phyloP scores from a whole-genome alignment of 2,113 vertebrate genomes.

The Callaeas wilsoni region DNA sequence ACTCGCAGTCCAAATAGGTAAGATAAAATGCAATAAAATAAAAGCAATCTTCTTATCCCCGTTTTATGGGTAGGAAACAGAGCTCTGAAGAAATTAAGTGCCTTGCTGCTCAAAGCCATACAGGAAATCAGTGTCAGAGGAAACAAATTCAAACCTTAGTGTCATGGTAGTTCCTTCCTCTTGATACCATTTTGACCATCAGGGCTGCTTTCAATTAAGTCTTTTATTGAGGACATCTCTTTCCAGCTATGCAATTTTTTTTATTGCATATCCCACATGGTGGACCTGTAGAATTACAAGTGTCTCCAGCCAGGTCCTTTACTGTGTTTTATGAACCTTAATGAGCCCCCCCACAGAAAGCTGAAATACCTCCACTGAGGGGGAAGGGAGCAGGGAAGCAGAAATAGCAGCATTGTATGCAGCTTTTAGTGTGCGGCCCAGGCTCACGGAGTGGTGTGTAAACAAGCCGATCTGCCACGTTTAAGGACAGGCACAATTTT shows the following conservation, averaged over 20 bases:
- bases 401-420: constrained; percentile 54
- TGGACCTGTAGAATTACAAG: constrained; percentile 8
- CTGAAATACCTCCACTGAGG: neutral
- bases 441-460: neutral
- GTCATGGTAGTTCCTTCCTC: constrained; percentile 44
- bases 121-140: constrained; percentile 50
- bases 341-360: neutral
- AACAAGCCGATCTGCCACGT: constrained; percentile 53
- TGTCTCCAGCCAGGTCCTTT: constrained; percentile 35
- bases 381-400: constrained; percentile 25
- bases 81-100: constrained; percentile 30
- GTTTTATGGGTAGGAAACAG: constrained; percentile 26
- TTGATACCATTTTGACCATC: neutral
- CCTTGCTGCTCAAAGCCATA: constrained; percentile 31
- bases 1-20: neutral
- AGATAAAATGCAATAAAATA: constrained; percentile 5
- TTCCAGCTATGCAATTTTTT: neutral
- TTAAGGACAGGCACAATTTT: constrained; percentile 79
- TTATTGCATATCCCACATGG: neutral
- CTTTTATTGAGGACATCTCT: constrained; percentile 40
- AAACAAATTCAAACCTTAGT: constrained; percentile 10
- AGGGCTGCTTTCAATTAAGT: constrained; percentile 38
- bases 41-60: neutral
- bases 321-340: constrained; percentile 13
- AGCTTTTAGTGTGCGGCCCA: neutral